These are phyloP conservation scores for Metridium senile DNA, from an alignment of 92 coral and sea anemone genomes.

Conservation along the genomic window DNA sequence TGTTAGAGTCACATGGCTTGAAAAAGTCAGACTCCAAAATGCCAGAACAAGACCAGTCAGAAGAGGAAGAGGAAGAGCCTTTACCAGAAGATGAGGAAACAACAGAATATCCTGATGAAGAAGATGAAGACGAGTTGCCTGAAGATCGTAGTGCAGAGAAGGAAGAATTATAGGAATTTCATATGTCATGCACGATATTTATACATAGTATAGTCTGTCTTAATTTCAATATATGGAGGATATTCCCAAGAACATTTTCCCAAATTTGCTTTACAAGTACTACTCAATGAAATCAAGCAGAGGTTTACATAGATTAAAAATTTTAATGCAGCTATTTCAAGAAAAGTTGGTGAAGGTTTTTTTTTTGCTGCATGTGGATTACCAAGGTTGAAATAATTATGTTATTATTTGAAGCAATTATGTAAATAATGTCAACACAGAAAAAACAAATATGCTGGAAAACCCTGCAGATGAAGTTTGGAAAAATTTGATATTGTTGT, in stretches of 20 bases:
- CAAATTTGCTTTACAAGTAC: not conserved
- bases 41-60: slow-evolving; percentile 63
- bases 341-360: too few relatives aligned
- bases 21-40: slow-evolving; percentile 56
- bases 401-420: too few relatives aligned
- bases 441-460: too few relatives aligned
- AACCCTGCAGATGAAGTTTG: too few relatives aligned
- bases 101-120: slow-evolving; percentile 44
- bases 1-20: slow-evolving; percentile 81
- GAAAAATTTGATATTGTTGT: too few relatives aligned
- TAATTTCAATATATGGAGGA: too few relatives aligned
- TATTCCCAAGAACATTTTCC: not conserved
- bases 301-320: not conserved
- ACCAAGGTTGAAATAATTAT: too few relatives aligned
- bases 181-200: not conserved
- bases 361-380: too few relatives aligned
- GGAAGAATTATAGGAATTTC: slow-evolving; percentile 24
- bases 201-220: too few relatives aligned
- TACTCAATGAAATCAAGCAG: not conserved
- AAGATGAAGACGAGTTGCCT: slow-evolving; percentile 39
- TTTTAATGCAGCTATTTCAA: not conserved
- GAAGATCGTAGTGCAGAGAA: slow-evolving; percentile 38
- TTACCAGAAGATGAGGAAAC: slow-evolving; percentile 36
- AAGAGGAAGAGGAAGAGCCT: slow-evolving; percentile 71
- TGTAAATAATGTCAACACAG: too few relatives aligned